These are phyloP conservation scores for Leptobrachium ailaonicum DNA, from an alignment of 2,113 vertebrate genomes.

Conservation along the genomic window DNA sequence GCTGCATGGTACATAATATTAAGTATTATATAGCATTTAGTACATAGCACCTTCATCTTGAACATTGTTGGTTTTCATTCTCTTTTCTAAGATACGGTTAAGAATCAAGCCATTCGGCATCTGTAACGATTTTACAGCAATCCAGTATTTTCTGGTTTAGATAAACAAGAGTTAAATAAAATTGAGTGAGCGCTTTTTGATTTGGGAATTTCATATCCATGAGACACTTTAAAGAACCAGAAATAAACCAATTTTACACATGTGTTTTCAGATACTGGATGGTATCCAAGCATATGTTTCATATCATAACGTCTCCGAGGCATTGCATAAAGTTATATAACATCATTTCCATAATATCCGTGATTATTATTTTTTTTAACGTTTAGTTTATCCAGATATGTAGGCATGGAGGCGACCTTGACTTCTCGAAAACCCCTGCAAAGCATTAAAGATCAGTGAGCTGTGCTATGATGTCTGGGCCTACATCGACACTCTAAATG, in stretches of 20 bases:
- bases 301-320: slow-evolving; percentile 32
- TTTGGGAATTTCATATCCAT: slow-evolving; percentile 14
- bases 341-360: slow-evolving; percentile 30
- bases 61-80: too few species aligned
- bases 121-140: background rate
- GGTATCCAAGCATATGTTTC: slow-evolving; percentile 26
- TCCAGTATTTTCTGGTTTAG: background rate
- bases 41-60: too few species aligned
- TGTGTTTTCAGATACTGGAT: slow-evolving; percentile 18
- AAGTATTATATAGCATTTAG: too few species aligned
- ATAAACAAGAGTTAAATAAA: background rate
- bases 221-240: slow-evolving; percentile 17
- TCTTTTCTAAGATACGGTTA: too few species aligned
- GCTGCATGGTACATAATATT: too few species aligned
- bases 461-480: background rate
- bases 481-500: too few species aligned
- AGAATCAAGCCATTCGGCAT: too few species aligned
- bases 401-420: slow-evolving; percentile 8
- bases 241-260: slow-evolving; percentile 24
- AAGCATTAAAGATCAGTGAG: slow-evolving; percentile 19
- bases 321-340: slow-evolving; percentile 41
- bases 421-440: slow-evolving; percentile 3
- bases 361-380: slow-evolving; percentile 10
- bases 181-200: background rate
- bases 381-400: slow-evolving; percentile 5